Conservation (phyloP, 2,113 vertebrate species). For the Scopus umbretta region DNA sequence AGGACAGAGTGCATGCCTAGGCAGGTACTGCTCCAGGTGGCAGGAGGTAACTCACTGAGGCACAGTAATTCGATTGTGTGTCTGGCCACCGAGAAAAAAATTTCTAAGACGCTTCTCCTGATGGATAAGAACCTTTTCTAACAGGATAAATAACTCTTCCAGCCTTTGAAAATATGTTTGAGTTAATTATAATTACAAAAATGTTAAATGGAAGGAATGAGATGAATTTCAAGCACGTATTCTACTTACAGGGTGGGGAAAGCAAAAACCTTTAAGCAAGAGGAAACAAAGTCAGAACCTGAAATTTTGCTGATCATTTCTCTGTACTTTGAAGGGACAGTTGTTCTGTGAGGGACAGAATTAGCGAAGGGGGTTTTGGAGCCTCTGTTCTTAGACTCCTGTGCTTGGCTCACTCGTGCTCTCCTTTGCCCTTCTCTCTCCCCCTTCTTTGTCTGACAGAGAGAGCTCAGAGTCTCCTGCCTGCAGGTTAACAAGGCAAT, state of each 20-base stretch:
- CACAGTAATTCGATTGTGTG: not conserved
- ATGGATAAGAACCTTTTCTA: not conserved
- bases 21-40: not conserved
- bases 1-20: not conserved
- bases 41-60: not conserved
- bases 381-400: not conserved
- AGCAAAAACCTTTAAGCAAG: not conserved
- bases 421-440: not conserved
- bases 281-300: not conserved
- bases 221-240: not conserved
- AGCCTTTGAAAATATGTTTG: not conserved
- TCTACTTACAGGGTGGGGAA: fast-evolving
- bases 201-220: not conserved
- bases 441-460: not conserved
- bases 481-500: not conserved
- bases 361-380: not conserved
- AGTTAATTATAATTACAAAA: not conserved
- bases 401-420: not conserved
- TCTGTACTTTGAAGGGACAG: not conserved
- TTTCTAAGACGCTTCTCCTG: not conserved
- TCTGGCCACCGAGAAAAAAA: not conserved
- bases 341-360: not conserved
- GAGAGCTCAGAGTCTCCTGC: not conserved
- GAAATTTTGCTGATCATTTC: not conserved
- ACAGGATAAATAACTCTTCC: not conserved